Evolutionary conservation across 2,113 vertebrate species (phyloP).

Genomic region (Andinoacara biseriatus): DNA sequence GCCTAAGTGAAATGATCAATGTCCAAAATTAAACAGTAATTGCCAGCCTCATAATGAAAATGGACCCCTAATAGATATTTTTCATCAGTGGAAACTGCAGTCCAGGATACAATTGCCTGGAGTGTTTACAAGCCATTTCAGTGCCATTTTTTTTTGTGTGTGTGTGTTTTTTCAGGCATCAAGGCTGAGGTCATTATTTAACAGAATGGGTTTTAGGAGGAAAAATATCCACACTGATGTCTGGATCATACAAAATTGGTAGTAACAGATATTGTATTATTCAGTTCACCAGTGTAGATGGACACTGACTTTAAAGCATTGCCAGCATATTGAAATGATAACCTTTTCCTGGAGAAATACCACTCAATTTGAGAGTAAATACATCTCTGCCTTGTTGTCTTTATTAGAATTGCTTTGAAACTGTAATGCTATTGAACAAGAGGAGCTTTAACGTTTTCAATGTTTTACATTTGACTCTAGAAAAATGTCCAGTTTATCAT

Average conservation of each 20-base stretch:
- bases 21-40: conserved; percentile 53
- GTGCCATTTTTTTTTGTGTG: conserved; percentile 32
- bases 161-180: conserved; percentile 38
- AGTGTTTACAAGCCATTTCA: conserved; percentile 54
- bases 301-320: conserved; percentile 15
- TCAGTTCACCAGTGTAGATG: conserved; percentile 1
- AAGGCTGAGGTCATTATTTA: conserved; percentile 21
- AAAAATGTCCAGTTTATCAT: not conserved
- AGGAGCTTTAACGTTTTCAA: not conserved
- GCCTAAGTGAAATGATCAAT: conserved; percentile 40
- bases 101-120: conserved; percentile 43
- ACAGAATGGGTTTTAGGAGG: not conserved
- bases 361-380: conserved; percentile 26
- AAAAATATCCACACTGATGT: not conserved
- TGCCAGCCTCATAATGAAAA: conserved; percentile 43
- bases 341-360: conserved; percentile 42
- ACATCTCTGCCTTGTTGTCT: not conserved
- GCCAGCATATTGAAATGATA: not conserved
- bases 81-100: conserved; percentile 47
- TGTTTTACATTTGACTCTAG: not conserved
- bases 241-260: not conserved
- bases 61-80: conserved; percentile 47
- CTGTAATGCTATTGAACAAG: not conserved
- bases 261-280: not conserved
- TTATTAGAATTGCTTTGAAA: not conserved